Base-by-base conservation (phyloP, 2,797 vertebrate genomes). In the Semotilus atromaculatus region DNA sequence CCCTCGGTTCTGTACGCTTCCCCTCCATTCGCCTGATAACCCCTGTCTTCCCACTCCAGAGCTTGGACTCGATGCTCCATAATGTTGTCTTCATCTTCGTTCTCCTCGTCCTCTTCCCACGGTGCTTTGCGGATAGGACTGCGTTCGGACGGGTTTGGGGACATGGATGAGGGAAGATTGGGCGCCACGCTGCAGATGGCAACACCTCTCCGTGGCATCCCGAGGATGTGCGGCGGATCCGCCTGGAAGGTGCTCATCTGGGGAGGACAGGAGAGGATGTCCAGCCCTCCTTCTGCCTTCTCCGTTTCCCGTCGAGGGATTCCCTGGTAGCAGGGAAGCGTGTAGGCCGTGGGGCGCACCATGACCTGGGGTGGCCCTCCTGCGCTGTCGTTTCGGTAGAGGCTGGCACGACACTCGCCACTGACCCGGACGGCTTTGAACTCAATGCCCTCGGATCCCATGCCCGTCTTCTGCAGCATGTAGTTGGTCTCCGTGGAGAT, bases 171-270 rank as follows among this genome's bases (percentile, higher is more conserved):
- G 2, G 98, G 97, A 26, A 98, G 93, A 86, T 99, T 99, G 83
- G 98, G 98, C 2, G 98, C 98, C 87, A 99, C 98, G 0, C 98
- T 99, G 92, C 98, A 99, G 82, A 99, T 96, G 0, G 98, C 98
- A n/a, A 99, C 95, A 0, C 97, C 98, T 18, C 97, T 94, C 80
- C 95, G 95, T 0, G 96, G 95, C 81, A 91, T 88, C 2, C 93
- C 91, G 40, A 97, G 92, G 81, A 97, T 95, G 76, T 95, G 96
- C 0, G 96, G 96, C 10, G 94, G 93, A 87, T 98, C 97, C 1
- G 96, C 95, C 87, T 97, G 96, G 86, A 99, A 99, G 0, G 96
- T 98, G 13, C 96, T 97, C 94, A 98, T 92, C 93, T 97, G 92
- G 0, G 83, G 64, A 14, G 88, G 86, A 55, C 81, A 86, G 68